Evolutionary conservation across 2,113 vertebrate species (phyloP).

Genomic region (Plectropomus leopardus): DNA sequence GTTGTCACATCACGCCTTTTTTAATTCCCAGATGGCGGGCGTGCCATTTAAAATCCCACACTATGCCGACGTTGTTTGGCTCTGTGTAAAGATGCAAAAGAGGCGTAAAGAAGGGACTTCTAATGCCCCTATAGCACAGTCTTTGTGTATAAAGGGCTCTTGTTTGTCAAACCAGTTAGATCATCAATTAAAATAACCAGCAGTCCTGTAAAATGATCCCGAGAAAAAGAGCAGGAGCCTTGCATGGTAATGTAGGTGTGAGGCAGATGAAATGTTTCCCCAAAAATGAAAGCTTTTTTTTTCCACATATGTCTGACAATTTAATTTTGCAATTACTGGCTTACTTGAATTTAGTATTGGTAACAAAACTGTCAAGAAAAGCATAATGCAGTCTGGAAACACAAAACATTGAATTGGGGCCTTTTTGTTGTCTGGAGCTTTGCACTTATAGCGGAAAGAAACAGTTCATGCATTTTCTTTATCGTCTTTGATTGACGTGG

Average conservation of each 20-base stretch:
- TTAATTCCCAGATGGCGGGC: no score
- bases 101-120: no score
- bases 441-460: slow-evolving; percentile 17
- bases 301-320: not conserved
- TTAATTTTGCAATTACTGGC: not conserved
- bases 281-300: not conserved
- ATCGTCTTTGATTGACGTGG: slow-evolving; percentile 70
- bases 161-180: no score
- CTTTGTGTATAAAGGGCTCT: no score
- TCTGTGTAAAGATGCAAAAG: no score
- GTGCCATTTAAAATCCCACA: no score
- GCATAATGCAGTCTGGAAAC: not conserved
- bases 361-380: not conserved
- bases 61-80: no score
- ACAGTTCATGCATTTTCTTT: slow-evolving; percentile 49
- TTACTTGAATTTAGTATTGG: not conserved
- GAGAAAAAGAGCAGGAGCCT: no score
- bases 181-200: no score
- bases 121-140: no score
- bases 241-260: slow-evolving; percentile 18
- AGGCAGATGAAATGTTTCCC: not conserved
- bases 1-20: no score
- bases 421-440: slow-evolving; percentile 22
- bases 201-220: no score
- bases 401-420: slow-evolving; percentile 15